A percentile compares a stretch with the other conserved stretches of the same genome.
phyloP scores from a whole-genome alignment of 2,888 invertebrate genomes.

The Synergus itoensis region DNA sequence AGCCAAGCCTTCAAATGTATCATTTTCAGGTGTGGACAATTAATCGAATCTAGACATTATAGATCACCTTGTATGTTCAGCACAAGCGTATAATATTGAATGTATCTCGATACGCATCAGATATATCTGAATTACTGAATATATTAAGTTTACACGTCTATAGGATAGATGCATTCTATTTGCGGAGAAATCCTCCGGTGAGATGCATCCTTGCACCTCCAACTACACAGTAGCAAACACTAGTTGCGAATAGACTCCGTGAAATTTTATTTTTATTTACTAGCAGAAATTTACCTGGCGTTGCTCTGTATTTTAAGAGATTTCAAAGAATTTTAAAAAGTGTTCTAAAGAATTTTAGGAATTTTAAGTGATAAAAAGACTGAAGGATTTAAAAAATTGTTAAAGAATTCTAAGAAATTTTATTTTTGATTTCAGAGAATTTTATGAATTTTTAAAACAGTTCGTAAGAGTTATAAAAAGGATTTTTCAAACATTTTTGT shows the following conservation, averaged over 20 bases:
- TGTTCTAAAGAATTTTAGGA: too few relatives aligned
- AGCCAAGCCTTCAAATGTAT: not conserved
- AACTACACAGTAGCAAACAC: conserved; percentile 47
- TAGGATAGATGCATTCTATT: conserved; percentile 53
- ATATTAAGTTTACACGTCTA: conserved; percentile 55
- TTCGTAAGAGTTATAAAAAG: too few relatives aligned
- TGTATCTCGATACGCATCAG: conserved; percentile 40
- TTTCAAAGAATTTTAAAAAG: too few relatives aligned
- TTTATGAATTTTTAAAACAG: too few relatives aligned
- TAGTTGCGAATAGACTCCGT: not conserved
- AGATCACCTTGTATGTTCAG: conserved; percentile 3
- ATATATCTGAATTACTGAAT: not conserved
- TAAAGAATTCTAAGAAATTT: too few relatives aligned
- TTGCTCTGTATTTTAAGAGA: too few relatives aligned
- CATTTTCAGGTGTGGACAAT: not conserved
- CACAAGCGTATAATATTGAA: conserved; percentile 50
- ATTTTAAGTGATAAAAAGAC: too few relatives aligned
- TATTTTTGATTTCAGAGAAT: too few relatives aligned
- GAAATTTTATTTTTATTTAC: too few relatives aligned
- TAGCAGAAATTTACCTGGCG: too few relatives aligned
- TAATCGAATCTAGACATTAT: not conserved
- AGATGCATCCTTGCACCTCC: conserved; percentile 54
- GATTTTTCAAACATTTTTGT: too few relatives aligned
- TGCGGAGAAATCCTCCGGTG: conserved; percentile 53
- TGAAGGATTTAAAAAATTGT: too few relatives aligned